Base-by-base conservation (phyloP, 2,113 vertebrate species). In the Erpornis zantholeuca region DNA sequence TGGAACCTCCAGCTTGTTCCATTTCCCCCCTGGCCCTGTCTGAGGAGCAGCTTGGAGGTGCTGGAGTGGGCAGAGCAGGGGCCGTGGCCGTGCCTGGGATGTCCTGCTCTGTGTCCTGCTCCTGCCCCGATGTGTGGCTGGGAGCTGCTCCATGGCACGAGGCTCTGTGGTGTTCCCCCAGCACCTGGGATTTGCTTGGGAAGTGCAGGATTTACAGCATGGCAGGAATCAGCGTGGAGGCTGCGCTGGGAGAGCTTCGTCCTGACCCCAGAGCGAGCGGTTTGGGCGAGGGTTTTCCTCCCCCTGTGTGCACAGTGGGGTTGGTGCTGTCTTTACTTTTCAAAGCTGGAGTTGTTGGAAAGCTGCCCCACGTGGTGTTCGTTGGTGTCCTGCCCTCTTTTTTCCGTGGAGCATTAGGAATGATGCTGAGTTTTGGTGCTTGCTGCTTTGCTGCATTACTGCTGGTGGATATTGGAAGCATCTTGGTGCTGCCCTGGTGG, bases 401-500 rank as follows among this genome's bases (percentile, higher is more conserved):
- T 73, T 75, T 81, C 52, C 12, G 4, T 15, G 88, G 57, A 86
- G 61, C 79, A 4, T 82, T 80, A 82, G 68, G 94, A 95, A 49
- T 71, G 76, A 15, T 35, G 70, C 14, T 71, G 54, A 78, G 49
- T 63, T 94, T 88, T 65, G 83, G 91, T 85, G 94, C 95, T 97
- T 98, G 95, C 89, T 7, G 88, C 95, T 98, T 95, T 16, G 95
- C 95, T 96, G 63, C 53, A 14, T 92, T 96, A 2, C 65, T 92
- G 61, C 3, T 57, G 88, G 50, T 73, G 90, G 79, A 54, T 66
- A 29, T 83, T 90, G 96, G 89, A 83, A 80, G 88, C 92, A 91
- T 79, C 97, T 98, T 81, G n/a, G 97, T 97, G 81, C 96, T 96
- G 92, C 97, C 98, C 81, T 81, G 36, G 49, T 94, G 84, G 47